These are phyloP conservation scores for Shargacucullia verbasci DNA, from an alignment of 2,888 invertebrate genomes.

Conservation along the genomic window DNA sequence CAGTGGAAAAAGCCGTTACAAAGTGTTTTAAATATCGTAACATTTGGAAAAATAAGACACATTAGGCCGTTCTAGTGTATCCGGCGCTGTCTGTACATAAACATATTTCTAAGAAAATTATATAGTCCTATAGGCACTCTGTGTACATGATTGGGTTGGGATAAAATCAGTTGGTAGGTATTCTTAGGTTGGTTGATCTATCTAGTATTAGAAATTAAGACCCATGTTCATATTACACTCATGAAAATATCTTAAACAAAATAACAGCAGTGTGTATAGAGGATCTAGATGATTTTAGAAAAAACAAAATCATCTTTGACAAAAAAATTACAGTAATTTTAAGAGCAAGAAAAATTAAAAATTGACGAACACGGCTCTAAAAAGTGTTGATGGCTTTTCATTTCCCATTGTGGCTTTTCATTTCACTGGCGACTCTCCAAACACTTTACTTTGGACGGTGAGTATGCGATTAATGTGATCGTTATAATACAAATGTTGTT, in stretches of 20 bases:
- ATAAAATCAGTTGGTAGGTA: too few species aligned
- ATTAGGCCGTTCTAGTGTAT: too few species aligned
- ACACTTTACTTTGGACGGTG: conserved; percentile 52
- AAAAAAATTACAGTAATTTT: conserved; percentile 18
- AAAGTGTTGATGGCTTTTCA: conserved; percentile 10
- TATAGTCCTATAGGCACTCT: conserved; percentile 47
- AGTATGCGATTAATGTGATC: conserved; percentile 38
- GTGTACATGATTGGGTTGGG: conserved; percentile 18
- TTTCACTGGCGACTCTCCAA: conserved; percentile 36
- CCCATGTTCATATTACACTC: conserved; percentile 1
- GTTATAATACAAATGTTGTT: conserved; percentile 55
- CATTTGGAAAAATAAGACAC: too few species aligned
- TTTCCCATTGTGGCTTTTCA: conserved; percentile 27
- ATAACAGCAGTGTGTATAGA: conserved; percentile 52
- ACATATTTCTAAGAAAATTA: too few species aligned
- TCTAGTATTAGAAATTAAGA: not conserved
- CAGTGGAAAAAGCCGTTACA: too few species aligned
- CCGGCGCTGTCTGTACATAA: too few species aligned
- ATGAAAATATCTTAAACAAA: conserved; percentile 16
- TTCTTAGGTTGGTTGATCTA: too few species aligned
- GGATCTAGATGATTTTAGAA: conserved; percentile 14
- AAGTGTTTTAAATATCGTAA: too few species aligned
- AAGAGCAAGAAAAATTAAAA: conserved; percentile 22
- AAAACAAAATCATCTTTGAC: conserved; percentile 21
- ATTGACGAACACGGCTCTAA: conserved; percentile 4